These are phyloP conservation scores for Rachycentron canadum DNA, from an alignment of 2,797 vertebrate species.

Conservation along the genomic window DNA sequence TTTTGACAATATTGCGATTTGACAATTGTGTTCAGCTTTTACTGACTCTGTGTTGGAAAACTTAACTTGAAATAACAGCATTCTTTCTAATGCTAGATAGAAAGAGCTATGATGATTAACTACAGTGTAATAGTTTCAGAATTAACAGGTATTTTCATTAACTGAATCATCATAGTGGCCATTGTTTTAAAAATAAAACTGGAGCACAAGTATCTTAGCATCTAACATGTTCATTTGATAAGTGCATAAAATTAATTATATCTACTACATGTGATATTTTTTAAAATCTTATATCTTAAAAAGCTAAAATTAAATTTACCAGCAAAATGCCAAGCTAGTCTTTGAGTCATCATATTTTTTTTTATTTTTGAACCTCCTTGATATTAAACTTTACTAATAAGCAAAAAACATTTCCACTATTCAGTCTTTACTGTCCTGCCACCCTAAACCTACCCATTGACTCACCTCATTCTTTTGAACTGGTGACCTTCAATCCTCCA, in stretches of 20 bases:
- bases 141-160: not conserved
- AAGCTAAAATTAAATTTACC: not conserved
- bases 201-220: not conserved
- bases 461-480: not conserved
- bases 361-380: not conserved
- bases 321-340: not conserved
- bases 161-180: not conserved
- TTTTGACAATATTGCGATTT: conserved; percentile 38
- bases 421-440: not conserved
- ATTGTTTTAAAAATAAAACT: not conserved
- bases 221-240: not conserved
- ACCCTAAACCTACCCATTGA: not conserved
- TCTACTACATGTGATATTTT: not conserved
- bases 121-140: conserved; percentile 4
- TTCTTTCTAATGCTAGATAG: not conserved
- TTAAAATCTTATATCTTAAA: too few relatives aligned
- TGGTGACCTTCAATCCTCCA: not conserved
- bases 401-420: not conserved
- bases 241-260: not conserved
- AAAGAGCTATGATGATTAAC: conserved; percentile 3
- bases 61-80: not conserved
- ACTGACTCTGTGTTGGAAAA: conserved; percentile 5
- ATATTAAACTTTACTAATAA: too few relatives aligned
- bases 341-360: not conserved
- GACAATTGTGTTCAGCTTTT: not conserved